These are phyloP conservation scores for Temnothorax rugatulus DNA, from an alignment of 2,888 invertebrate species.

Conservation along the genomic window DNA sequence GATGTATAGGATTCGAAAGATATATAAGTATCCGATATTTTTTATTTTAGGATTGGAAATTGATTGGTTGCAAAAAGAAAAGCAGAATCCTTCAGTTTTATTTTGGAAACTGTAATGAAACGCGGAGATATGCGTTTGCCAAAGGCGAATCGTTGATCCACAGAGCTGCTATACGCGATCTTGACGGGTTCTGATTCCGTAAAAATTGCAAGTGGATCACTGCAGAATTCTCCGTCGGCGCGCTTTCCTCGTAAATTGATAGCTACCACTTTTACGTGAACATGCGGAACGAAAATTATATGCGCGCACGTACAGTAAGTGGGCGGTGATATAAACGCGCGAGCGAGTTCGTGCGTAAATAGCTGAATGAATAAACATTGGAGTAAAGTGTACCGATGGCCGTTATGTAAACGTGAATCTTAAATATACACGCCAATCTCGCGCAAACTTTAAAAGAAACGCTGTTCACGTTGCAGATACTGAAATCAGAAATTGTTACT, in stretches of 20 bases:
- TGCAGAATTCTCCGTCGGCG: constrained; percentile 38
- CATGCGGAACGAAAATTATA: constrained; percentile 66
- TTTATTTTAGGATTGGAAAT: neutral
- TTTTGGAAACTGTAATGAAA: neutral
- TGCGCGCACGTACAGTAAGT: constrained; percentile 49
- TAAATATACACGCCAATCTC: constrained; percentile 6
- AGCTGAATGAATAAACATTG: constrained; percentile 64
- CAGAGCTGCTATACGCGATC: neutral
- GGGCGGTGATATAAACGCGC: constrained; percentile 64
- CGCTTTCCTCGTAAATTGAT: constrained; percentile 12
- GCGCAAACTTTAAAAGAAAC: neutral
- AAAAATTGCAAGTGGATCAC: constrained; percentile 60
- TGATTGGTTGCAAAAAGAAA: neutral
- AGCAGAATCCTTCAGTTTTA: neutral
- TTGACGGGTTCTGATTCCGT: neutral
- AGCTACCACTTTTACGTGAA: constrained; percentile 59
- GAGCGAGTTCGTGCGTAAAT: constrained; percentile 58
- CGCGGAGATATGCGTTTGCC: neutral
- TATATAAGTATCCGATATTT: neutral
- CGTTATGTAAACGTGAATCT: constrained; percentile 58
- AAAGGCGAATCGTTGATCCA: neutral
- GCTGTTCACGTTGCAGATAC: neutral
- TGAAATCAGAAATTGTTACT: neutral
- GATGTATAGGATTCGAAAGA: neutral
- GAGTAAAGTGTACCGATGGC: constrained; percentile 42